phyloP scores from a whole-genome alignment of 2,113 vertebrate genomes.

The Lophius piscatorius region DNA sequence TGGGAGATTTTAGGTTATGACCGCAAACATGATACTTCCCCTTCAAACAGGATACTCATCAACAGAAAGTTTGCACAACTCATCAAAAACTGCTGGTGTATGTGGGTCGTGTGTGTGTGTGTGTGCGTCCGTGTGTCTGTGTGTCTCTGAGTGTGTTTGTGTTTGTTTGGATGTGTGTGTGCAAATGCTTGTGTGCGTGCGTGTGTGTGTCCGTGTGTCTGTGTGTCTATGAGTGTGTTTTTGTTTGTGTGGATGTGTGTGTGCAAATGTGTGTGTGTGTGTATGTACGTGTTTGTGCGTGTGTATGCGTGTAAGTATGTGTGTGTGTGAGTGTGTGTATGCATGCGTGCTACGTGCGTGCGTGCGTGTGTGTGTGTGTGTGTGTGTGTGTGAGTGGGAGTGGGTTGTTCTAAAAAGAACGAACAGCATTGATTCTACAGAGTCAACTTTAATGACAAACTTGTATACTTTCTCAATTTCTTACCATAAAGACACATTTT shows the following conservation, averaged over 20 bases:
- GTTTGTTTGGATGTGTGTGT: background rate
- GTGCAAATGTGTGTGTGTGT: too few species aligned
- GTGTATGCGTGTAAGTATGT: background rate
- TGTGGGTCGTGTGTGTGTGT: background rate
- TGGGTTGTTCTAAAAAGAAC: too few species aligned
- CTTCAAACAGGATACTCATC: conserved; percentile 44
- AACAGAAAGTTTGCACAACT: conserved; percentile 49
- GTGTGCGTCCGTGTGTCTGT: background rate
- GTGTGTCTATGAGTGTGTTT: background rate
- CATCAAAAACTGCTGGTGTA: conserved; percentile 9
- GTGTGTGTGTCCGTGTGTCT: background rate
- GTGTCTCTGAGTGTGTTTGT: background rate
- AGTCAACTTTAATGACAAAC: background rate
- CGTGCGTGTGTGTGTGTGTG: too few species aligned
- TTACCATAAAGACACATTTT: background rate
- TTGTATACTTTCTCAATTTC: background rate
- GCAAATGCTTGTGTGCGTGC: background rate
- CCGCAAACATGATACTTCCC: conserved; percentile 50
- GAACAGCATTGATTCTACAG: too few species aligned
- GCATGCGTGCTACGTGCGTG: too few species aligned
- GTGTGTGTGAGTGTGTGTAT: too few species aligned
- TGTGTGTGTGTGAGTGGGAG: too few species aligned
- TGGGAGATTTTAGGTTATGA: conserved; percentile 28
- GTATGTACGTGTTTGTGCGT: background rate
- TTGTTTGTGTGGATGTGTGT: too few species aligned